A percentile compares a stretch with the other conserved stretches of the same genome.
phyloP scores from a whole-genome alignment of 2,797 vertebrate species.

The Rhabdophis nuchalis region DNA sequence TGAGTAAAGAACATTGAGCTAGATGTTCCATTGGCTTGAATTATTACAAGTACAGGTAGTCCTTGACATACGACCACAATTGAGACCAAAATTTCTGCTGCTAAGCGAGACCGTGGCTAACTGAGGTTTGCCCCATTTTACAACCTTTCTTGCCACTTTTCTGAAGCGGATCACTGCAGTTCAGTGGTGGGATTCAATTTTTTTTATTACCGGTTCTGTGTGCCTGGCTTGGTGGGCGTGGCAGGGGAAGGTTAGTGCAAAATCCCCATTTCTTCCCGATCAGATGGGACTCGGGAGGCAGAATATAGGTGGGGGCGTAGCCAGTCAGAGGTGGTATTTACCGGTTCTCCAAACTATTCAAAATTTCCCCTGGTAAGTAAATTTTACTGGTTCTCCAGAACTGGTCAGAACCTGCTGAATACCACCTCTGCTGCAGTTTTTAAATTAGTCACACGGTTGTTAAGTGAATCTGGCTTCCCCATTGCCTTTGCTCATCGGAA shows the following conservation, averaged over 20 bases:
- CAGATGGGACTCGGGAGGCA: no score
- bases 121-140: neutral
- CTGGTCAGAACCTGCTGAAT: no score
- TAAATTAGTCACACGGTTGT: neutral
- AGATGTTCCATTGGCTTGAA: constrained; percentile 2
- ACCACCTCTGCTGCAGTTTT: neutral
- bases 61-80: neutral
- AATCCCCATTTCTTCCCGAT: no score
- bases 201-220: no score
- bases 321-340: no score
- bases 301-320: no score
- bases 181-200: no score
- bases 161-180: neutral
- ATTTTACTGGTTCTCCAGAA: no score
- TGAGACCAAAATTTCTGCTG: neutral
- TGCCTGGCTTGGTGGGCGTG: no score
- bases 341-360: no score
- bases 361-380: no score
- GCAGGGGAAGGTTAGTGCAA: no score
- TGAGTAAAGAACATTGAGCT: constrained; percentile 15
- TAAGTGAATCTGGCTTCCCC: neutral
- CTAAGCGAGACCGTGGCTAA: neutral
- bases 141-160: neutral
- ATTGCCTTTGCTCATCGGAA: neutral
- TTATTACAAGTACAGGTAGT: neutral